phyloP scores from a whole-genome alignment of 2,113 vertebrate species.

The Syngnathus floridae region DNA sequence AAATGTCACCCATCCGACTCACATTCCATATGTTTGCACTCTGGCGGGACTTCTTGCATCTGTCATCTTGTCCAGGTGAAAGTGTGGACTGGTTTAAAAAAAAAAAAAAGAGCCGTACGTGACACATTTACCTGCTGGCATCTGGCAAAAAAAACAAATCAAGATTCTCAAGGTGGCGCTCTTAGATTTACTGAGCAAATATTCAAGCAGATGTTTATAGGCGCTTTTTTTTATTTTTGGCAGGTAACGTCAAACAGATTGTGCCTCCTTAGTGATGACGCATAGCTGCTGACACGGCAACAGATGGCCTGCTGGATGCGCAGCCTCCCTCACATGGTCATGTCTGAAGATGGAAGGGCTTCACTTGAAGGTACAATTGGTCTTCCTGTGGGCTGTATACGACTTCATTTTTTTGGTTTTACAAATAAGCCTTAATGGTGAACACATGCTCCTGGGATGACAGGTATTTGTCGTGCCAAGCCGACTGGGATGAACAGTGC shows the following conservation, averaged over 20 bases:
- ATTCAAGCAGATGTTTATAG: constrained; percentile 64
- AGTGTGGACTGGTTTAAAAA: not conserved
- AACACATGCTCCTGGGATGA: constrained; percentile 47
- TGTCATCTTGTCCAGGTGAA: constrained; percentile 71
- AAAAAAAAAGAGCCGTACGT: constrained; percentile 64
- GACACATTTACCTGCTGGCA: constrained; percentile 67
- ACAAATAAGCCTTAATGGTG: constrained; percentile 50
- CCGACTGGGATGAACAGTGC: not conserved
- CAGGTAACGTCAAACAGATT: constrained; percentile 53
- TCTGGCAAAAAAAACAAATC: constrained; percentile 57
- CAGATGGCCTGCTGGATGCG: constrained; percentile 58
- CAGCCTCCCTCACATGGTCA: constrained; percentile 43
- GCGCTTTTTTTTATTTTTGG: constrained; percentile 44
- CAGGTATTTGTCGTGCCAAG: not conserved
- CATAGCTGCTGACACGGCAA: constrained; percentile 58
- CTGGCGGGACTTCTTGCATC: constrained; percentile 56
- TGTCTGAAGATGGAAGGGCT: constrained; percentile 54
- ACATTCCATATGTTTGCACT: constrained; percentile 56
- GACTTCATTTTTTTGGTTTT: not conserved
- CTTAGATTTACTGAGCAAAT: constrained; percentile 51
- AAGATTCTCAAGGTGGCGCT: constrained; percentile 45
- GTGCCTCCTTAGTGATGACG: constrained; percentile 54
- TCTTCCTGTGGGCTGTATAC: constrained; percentile 22
- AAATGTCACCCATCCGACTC: constrained; percentile 26
- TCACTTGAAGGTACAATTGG: constrained; percentile 49